Evolutionary conservation across 2,888 invertebrate genomes (phyloP).

Genomic region (Troides aeacus): DNA sequence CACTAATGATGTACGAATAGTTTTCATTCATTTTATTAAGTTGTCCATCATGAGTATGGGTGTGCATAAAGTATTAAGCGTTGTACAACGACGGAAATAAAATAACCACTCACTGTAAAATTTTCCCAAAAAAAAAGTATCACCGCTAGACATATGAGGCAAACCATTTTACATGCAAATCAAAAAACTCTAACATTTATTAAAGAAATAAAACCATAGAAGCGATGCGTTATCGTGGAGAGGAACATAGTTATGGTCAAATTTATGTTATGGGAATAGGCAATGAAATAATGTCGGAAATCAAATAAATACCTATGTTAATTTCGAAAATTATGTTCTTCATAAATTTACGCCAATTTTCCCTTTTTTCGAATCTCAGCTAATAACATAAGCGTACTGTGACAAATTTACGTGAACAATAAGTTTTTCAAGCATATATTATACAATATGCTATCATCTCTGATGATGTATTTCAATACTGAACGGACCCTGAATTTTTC

Average conservation of each 20-base stretch:
- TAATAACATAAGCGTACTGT: slow-evolving; percentile 52
- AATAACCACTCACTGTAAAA: slow-evolving; percentile 40
- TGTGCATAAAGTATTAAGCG: slow-evolving; percentile 32
- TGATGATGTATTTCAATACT: not conserved
- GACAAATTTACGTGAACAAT: slow-evolving; percentile 11
- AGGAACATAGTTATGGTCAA: slow-evolving; percentile 42
- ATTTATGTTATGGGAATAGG: slow-evolving; percentile 68
- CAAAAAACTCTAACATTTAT: slow-evolving; percentile 55
- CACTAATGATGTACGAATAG: too few relatives aligned
- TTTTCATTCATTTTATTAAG: not conserved
- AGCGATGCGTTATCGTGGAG: slow-evolving; percentile 68
- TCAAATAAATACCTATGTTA: slow-evolving; percentile 64
- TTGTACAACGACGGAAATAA: slow-evolving; percentile 51
- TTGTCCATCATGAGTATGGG: slow-evolving; percentile 1
- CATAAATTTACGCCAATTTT: slow-evolving; percentile 46
- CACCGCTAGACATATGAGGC: slow-evolving; percentile 61
- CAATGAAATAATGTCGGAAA: slow-evolving; percentile 63
- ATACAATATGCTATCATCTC: not conserved
- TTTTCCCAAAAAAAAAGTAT: slow-evolving; percentile 50
- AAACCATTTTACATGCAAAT: slow-evolving; percentile 78
- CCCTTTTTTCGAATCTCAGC: slow-evolving; percentile 48
- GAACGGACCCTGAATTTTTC: slow-evolving; percentile 9
- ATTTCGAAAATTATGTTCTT: slow-evolving; percentile 43
- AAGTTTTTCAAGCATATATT: not conserved
- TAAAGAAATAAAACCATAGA: slow-evolving; percentile 54